phyloP scores from a whole-genome alignment of 2,113 vertebrate species.

The Hypocryptadius cinnamomeus region DNA sequence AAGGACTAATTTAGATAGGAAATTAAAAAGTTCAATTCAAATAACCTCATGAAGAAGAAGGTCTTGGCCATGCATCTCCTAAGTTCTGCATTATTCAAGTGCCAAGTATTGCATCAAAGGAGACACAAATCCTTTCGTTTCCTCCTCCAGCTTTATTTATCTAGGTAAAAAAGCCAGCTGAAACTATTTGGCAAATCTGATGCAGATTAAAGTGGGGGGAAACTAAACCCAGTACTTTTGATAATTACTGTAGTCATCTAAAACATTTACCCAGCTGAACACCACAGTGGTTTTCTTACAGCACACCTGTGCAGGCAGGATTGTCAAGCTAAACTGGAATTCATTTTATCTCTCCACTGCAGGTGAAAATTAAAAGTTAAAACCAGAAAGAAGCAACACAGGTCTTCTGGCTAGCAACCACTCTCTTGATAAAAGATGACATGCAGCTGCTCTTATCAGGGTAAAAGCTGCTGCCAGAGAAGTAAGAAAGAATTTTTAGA shows the following conservation, averaged over 20 bases:
- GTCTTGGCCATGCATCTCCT: neutral
- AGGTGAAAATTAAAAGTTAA: slow-evolving; percentile 19
- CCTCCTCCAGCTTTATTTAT: neutral
- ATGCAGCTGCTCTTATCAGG: neutral
- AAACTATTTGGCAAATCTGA: neutral
- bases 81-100: neutral
- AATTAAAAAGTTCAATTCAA: neutral
- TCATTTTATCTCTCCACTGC: neutral
- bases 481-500: neutral
- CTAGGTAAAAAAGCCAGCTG: neutral
- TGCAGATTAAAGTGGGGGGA: neutral
- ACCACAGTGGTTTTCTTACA: neutral
- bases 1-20: neutral
- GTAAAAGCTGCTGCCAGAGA: neutral
- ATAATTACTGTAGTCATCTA: neutral
- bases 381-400: neutral
- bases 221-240: neutral
- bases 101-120: neutral
- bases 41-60: neutral
- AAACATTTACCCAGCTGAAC: neutral
- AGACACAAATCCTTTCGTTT: neutral
- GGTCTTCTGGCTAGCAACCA: neutral
- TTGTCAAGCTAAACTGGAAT: slow-evolving; percentile 1
- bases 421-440: neutral
- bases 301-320: neutral